Evolutionary conservation across 2,113 vertebrate species (phyloP).

Genomic region (Austrofundulus limnaeus): DNA sequence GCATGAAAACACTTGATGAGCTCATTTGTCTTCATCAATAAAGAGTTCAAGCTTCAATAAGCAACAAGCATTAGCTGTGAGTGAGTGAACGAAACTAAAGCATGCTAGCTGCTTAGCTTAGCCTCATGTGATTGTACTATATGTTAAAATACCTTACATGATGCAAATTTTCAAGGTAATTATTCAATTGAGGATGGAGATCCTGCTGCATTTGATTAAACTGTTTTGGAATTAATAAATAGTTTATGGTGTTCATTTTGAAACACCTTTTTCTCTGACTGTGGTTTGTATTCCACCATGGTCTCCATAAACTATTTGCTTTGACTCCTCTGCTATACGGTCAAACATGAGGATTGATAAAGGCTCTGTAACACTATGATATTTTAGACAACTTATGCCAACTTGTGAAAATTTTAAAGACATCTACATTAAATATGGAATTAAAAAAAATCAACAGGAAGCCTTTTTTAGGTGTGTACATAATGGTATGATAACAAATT

Average conservation of each 20-base stretch:
- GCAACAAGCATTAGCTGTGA: slow-evolving; percentile 22
- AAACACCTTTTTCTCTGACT: too few species aligned
- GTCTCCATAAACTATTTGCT: not conserved
- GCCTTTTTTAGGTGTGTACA: too few species aligned
- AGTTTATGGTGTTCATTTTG: too few species aligned
- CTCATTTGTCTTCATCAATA: slow-evolving; percentile 70
- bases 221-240: too few species aligned
- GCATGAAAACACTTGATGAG: slow-evolving; percentile 53
- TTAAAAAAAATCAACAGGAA: too few species aligned
- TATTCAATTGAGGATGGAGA: not conserved
- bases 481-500: too few species aligned
- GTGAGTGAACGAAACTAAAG: slow-evolving; percentile 22
- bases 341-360: not conserved
- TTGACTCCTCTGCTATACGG: not conserved
- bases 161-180: not conserved
- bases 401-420: too few species aligned
- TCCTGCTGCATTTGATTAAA: too few species aligned
- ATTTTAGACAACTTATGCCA: too few species aligned
- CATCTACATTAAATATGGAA: too few species aligned
- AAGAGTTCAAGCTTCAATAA: slow-evolving; percentile 51
- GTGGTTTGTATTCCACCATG: too few species aligned
- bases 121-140: not conserved
- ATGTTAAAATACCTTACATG: not conserved
- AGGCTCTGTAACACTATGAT: too few species aligned
- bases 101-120: slow-evolving; percentile 32